phyloP scores from a whole-genome alignment of 2,797 vertebrate genomes.

The Poecilia velifera region DNA sequence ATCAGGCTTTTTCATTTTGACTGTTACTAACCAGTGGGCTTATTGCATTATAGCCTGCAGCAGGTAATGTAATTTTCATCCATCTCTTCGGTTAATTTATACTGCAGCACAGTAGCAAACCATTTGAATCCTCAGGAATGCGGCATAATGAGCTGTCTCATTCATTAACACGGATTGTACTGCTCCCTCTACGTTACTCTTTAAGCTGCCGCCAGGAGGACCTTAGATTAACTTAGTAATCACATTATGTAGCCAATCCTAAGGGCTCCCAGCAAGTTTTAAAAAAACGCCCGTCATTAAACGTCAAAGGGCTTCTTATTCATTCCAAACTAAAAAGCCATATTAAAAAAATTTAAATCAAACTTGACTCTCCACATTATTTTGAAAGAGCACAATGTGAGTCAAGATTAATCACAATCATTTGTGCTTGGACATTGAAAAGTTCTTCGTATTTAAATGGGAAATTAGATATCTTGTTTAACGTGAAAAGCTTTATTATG shows the following conservation, averaged over 20 bases:
- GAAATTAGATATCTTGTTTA: slow-evolving; percentile 38
- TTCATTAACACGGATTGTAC: slow-evolving; percentile 37
- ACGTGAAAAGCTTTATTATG: slow-evolving; percentile 36
- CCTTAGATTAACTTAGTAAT: slow-evolving; percentile 40
- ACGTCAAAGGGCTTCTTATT: slow-evolving; percentile 52
- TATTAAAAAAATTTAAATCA: slow-evolving; percentile 22
- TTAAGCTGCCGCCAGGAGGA: slow-evolving; percentile 42
- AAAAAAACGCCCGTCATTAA: slow-evolving; percentile 13
- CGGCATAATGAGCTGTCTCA: slow-evolving; percentile 43
- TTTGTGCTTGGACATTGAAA: slow-evolving; percentile 9
- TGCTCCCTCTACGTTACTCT: slow-evolving; percentile 26
- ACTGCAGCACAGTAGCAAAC: slow-evolving; percentile 49
- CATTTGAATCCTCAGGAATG: slow-evolving; percentile 68
- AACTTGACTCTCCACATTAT: slow-evolving; percentile 17
- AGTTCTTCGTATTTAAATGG: slow-evolving; percentile 44
- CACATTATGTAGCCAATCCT: slow-evolving; percentile 43
- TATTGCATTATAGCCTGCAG: slow-evolving; percentile 18
- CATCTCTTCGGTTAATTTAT: slow-evolving; percentile 24
- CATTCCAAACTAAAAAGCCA: slow-evolving; percentile 63
- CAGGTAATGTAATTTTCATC: slow-evolving; percentile 17
- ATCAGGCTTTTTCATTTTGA: slow-evolving; percentile 39
- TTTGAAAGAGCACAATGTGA: slow-evolving; percentile 31
- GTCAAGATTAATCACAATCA: slow-evolving; percentile 32
- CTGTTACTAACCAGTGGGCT: slow-evolving; percentile 56
- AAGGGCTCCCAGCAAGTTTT: slow-evolving; percentile 28